These are phyloP conservation scores for Neuroterus valhalla DNA, from an alignment of 1,140 invertebrate genomes.

Conservation along the genomic window DNA sequence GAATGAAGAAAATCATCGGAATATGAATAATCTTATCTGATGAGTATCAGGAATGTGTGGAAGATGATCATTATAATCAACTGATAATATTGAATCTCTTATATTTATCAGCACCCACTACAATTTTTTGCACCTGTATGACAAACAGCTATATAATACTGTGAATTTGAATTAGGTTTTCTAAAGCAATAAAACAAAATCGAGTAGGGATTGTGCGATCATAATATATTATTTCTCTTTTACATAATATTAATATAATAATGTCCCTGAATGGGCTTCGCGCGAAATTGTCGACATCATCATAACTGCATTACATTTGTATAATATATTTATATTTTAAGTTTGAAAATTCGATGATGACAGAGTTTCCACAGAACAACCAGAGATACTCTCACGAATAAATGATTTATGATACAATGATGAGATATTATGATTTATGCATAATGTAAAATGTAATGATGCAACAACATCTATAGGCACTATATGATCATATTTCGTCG, in stretches of 20 bases:
- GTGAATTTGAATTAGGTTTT: no score
- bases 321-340: constrained; percentile 34
- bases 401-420: constrained; percentile 39
- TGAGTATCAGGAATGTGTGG: no score
- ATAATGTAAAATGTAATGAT: constrained; percentile 35
- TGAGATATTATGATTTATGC: constrained; percentile 36
- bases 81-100: no score
- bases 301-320: constrained; percentile 24
- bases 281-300: constrained; percentile 34
- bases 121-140: no score
- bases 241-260: constrained; percentile 40
- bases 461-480: constrained; percentile 54
- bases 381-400: constrained; percentile 50
- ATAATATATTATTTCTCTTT: constrained; percentile 53
- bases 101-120: no score
- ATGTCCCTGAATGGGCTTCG: constrained; percentile 46
- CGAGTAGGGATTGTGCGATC: constrained; percentile 41
- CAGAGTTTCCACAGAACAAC: constrained; percentile 30
- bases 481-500: constrained; percentile 41
- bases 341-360: constrained; percentile 40
- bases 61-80: no score
- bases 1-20: no score
- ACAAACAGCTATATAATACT: no score
- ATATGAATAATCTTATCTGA: no score
- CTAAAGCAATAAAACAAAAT: no score